Base-by-base conservation (phyloP, 1,140 invertebrate genomes). In the Drosophila oshimai region DNA sequence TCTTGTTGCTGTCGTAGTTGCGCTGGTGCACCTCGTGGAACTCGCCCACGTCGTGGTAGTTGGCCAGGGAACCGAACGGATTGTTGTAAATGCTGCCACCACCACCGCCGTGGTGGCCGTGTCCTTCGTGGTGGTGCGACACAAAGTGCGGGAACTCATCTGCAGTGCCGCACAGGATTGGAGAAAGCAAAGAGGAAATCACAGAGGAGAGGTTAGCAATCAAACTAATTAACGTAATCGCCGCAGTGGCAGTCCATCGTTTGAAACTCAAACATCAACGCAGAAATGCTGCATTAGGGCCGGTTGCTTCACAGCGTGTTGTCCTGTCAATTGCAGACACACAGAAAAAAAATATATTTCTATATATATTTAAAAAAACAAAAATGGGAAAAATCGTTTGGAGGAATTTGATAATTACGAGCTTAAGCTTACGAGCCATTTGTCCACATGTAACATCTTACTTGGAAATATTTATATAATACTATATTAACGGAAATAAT, bases 11-110 rank as follows among this genome's bases (percentile, higher is more conserved):
- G 37, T 90, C 84, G 46, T 89, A 90, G 51, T 90, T 89, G 29
- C 84, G 88, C 57, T 90, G 89, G 37, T 90, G 86, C 26, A 90
- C 79, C 61, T 90, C 89, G 49, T 90, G 89, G 42, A 76, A 68
- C 53, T 90, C 89, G 10, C 79, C 69, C 13, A 89, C 55, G 34
- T 90, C 89, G n/a, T 90, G 89, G 17, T 90, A 90, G 68, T 88
- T 90, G 64, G 86, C 74, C 71, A 90, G 53, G 24, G 86, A 76
- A 7, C 89, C 71, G 4, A 90, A 90, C 33, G 89, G 89, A 76
- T 90, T 90, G 47, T 90, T 90, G 34, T 89, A 89, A 7, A 90
- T 58, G 15, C 61, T 87, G 26, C 84, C 47, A 7, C n/a, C n/a
- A n/a, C n/a, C n/a, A n/a, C 69, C 67, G 9, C 71, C 65, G 58